A percentile compares a stretch with the other conserved stretches of the same genome.
phyloP scores from a whole-genome alignment of 2,797 vertebrate species.

The Enteromius argenteus region DNA sequence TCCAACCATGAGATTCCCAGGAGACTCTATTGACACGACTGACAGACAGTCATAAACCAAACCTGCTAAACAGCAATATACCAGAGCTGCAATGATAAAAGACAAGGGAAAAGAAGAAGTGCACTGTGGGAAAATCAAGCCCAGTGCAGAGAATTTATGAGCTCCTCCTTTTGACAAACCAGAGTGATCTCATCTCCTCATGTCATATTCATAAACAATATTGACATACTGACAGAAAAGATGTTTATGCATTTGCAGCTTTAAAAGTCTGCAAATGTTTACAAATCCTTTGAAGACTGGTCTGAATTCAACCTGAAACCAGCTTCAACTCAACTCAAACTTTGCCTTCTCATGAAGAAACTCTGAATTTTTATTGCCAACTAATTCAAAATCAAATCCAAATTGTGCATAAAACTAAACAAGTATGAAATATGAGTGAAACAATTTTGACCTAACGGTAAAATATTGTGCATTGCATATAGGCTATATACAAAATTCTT shows the following conservation, averaged over 20 bases:
- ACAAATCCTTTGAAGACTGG: not conserved
- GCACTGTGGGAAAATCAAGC: slow-evolving; percentile 33
- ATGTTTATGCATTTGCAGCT: not conserved
- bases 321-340: not conserved
- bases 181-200: not conserved
- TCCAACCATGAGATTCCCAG: slow-evolving; percentile 78
- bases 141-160: not conserved
- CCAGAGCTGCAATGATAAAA: slow-evolving; percentile 5
- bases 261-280: slow-evolving; percentile 4
- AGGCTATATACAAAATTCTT: not conserved
- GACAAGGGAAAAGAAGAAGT: slow-evolving; percentile 12
- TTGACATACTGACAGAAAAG: not conserved
- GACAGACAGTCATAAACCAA: slow-evolving; percentile 76
- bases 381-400: not conserved
- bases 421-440: not conserved
- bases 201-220: not conserved
- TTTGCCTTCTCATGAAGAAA: not conserved
- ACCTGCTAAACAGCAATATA: slow-evolving; percentile 9
- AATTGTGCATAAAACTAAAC: not conserved
- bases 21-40: slow-evolving; percentile 7
- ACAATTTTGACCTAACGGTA: not conserved
- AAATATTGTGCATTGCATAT: not conserved
- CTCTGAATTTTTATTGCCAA: not conserved
- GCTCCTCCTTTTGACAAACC: not conserved
- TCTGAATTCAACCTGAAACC: not conserved